Evolutionary conservation across 2,888 invertebrate species (phyloP).

Genomic region (Willowsia nigromaculata): DNA sequence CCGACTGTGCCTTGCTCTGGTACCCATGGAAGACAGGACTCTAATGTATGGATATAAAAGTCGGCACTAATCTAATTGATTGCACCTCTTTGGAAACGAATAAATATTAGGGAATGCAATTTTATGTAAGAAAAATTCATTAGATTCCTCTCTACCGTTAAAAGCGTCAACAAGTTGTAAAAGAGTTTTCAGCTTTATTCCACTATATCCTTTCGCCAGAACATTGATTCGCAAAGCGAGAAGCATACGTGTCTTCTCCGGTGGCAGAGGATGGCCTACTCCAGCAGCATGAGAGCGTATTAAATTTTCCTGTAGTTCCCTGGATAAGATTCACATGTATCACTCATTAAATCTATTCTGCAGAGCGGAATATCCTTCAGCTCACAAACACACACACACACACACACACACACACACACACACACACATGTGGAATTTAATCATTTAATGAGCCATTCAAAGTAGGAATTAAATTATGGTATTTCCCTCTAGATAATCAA

Average conservation of each 20-base stretch:
- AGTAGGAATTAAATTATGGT: background rate
- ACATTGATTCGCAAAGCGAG: constrained; percentile 85
- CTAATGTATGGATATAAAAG: constrained; percentile 79
- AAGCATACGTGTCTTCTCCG: constrained; percentile 84
- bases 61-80: background rate
- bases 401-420: too few relatives aligned
- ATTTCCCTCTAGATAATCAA: background rate
- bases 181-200: constrained; percentile 84
- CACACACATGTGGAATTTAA: too few relatives aligned
- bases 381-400: too few relatives aligned
- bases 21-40: constrained; percentile 85
- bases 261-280: constrained; percentile 84
- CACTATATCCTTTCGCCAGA: constrained; percentile 86
- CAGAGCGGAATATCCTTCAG: too few relatives aligned
- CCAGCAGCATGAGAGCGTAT: constrained; percentile 86
- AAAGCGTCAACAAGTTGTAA: constrained; percentile 84
- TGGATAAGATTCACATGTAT: background rate
- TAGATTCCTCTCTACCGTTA: constrained; percentile 82
- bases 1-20: constrained; percentile 87
- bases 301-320: constrained; percentile 84
- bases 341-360: too few relatives aligned
- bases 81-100: background rate
- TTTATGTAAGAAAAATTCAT: background rate
- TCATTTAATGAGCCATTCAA: background rate
- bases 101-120: background rate